Evolutionary conservation across 1,140 invertebrate species (phyloP).

Genomic region (Neoseiulus cucumeris): DNA sequence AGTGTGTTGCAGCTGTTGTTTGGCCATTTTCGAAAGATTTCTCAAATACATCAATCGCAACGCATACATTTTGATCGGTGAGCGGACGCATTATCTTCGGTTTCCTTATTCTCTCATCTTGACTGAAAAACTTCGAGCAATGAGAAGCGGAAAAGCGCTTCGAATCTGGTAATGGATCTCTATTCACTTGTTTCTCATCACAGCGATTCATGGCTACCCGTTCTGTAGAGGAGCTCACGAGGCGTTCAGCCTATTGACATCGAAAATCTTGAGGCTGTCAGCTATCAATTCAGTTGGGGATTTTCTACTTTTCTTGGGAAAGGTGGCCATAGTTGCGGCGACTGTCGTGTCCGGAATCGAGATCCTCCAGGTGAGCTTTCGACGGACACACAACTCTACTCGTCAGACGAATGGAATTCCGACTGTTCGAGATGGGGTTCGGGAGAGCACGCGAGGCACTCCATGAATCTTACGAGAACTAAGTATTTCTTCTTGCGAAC

Average conservation of each 20-base stretch:
- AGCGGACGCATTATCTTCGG: constrained; percentile 16
- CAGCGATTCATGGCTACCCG: constrained; percentile 46
- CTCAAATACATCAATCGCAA: constrained; percentile 49
- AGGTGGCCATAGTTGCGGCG: constrained; percentile 59
- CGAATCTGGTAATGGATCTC: too few relatives aligned
- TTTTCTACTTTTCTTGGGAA: constrained; percentile 78
- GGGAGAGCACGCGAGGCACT: too few relatives aligned
- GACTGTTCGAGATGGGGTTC: too few relatives aligned
- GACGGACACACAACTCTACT: too few relatives aligned
- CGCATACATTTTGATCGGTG: constrained; percentile 56
- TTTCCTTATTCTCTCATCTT: not conserved
- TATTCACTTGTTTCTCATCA: constrained; percentile 15
- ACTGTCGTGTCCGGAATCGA: constrained; percentile 45
- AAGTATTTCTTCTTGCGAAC: constrained; percentile 1
- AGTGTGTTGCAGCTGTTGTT: constrained; percentile 48
- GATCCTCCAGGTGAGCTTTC: constrained; percentile 34
- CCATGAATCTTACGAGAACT: too few relatives aligned
- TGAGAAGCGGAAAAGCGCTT: not conserved
- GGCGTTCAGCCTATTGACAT: constrained; percentile 58
- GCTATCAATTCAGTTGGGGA: constrained; percentile 83
- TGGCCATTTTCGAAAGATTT: constrained; percentile 49
- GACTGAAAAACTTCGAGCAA: not conserved
- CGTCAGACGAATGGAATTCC: too few relatives aligned
- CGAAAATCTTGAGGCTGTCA: constrained; percentile 63
- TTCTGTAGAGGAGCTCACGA: constrained; percentile 43